These are phyloP conservation scores for Coluber constrictor DNA, from an alignment of 2,797 vertebrate species.

Conservation along the genomic window DNA sequence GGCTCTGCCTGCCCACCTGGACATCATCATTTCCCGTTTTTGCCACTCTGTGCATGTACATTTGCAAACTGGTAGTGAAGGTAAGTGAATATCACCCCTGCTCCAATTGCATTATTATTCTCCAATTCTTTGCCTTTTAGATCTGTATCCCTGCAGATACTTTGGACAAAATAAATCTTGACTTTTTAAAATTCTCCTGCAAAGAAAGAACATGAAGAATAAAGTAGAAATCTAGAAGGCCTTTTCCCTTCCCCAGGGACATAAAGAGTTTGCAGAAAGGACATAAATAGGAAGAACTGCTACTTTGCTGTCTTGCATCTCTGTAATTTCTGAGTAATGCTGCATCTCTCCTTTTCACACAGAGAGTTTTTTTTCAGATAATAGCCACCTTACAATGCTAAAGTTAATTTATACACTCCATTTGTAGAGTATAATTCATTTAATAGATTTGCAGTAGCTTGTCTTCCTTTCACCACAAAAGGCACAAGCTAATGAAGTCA, in stretches of 20 bases:
- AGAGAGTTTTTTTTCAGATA: background rate
- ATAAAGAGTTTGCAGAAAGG: background rate
- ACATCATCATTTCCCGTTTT: no score
- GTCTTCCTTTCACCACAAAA: background rate
- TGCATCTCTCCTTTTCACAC: background rate
- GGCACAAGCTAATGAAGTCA: background rate
- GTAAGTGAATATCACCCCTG: no score
- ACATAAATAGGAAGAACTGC: background rate
- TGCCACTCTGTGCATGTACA: no score
- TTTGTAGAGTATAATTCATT: background rate
- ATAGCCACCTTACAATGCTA: background rate
- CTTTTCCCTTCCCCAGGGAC: background rate
- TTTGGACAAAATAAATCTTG: background rate
- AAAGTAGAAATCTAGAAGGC: background rate
- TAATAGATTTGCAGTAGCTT: slow-evolving; percentile 6
- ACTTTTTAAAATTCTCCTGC: background rate
- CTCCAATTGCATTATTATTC: background rate
- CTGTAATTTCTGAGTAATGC: background rate
- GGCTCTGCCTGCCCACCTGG: no score
- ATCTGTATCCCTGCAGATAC: background rate
- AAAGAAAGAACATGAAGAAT: background rate
- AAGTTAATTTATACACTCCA: background rate
- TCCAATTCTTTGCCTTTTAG: background rate
- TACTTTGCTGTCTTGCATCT: background rate
- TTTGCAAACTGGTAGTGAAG: no score